Conservation (phyloP, 2,888 invertebrate genomes). For the Scotopteryx bipunctaria region DNA sequence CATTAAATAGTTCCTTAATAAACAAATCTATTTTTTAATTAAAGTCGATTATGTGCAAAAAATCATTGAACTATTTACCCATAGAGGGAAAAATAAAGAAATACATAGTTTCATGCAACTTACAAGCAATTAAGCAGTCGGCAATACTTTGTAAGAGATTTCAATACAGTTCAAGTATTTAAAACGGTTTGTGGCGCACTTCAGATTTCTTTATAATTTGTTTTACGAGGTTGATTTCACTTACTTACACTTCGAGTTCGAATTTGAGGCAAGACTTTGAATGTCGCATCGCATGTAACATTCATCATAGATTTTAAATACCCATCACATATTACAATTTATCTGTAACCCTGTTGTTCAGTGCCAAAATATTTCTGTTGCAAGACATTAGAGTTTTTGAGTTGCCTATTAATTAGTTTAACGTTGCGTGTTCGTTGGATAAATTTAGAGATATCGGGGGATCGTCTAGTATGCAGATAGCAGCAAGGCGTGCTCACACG, state of each 20-base stretch:
- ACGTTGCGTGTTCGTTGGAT: constrained; percentile 33
- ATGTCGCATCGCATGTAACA: neutral
- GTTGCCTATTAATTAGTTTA: constrained; percentile 31
- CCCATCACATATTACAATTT: constrained; percentile 4
- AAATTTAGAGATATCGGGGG: constrained; percentile 36
- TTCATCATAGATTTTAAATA: constrained; percentile 5
- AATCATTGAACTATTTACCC: constrained; percentile 20
- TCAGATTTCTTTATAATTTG: too few relatives aligned
- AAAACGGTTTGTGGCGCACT: neutral
- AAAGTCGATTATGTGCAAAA: constrained; percentile 21
- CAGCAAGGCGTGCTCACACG: constrained; percentile 53
- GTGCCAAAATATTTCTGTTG: constrained; percentile 33
- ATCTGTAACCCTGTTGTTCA: constrained; percentile 19
- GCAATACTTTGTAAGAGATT: neutral
- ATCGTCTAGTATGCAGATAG: constrained; percentile 42
- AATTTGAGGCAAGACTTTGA: neutral
- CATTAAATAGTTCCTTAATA: constrained; percentile 17
- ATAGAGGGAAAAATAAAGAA: constrained; percentile 16
- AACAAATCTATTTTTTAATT: constrained; percentile 24
- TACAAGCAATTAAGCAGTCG: constrained; percentile 5
- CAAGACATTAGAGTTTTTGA: constrained; percentile 27
- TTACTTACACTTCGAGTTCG: too few relatives aligned
- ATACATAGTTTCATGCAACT: constrained; percentile 15
- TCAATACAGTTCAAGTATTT: neutral
- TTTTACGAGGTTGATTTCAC: too few relatives aligned